Percentiles rank a stretch among this genome's conserved stretches.
Evolutionary conservation across 2,888 invertebrate genomes (phyloP).

Genomic region (Cerastis leucographa): DNA sequence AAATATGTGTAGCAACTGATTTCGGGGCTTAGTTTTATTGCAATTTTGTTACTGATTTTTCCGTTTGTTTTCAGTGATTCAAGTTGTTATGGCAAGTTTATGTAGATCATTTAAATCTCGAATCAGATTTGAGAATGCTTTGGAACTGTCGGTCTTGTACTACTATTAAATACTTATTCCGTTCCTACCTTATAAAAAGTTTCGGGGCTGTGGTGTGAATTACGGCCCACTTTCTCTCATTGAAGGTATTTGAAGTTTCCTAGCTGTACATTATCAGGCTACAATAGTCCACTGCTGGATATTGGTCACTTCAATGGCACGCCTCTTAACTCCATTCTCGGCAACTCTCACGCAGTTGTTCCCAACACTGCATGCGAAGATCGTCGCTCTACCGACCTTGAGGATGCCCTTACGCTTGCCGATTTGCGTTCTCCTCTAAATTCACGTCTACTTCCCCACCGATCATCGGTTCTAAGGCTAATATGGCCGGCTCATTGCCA

Average conservation of each 20-base stretch:
- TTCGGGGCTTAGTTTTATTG: conserved; percentile 1
- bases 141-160: not conserved
- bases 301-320: no score
- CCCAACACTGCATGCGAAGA: no score
- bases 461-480: no score
- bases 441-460: no score
- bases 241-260: not conserved
- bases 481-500: no score
- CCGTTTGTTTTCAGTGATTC: not conserved
- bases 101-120: not conserved
- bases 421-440: no score
- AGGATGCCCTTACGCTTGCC: no score
- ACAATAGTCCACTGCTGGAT: no score
- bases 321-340: no score
- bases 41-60: not conserved
- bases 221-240: not conserved
- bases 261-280: not conserved
- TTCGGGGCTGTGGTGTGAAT: not conserved
- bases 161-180: not conserved
- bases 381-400: no score
- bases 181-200: not conserved
- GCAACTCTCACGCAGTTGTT: no score
- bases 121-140: not conserved
- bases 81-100: not conserved
- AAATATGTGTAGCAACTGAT: conserved; percentile 33